phyloP scores from a whole-genome alignment of 2,113 vertebrate species.

The western clawed frog (Xenopus tropicalis) region UCB_Xtro_10.0 CM004448.2:99234001-99234500 shows the following conservation, averaged over 20 bases:
- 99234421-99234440: slow-evolving; percentile 11
- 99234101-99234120: background rate
- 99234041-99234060: no score
- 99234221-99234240: background rate
- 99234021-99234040: no score
- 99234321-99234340: slow-evolving; percentile 8
- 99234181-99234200: background rate
- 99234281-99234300: slow-evolving; percentile 42
- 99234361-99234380: slow-evolving; percentile 18
- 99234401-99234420: slow-evolving; percentile 9
- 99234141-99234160: background rate
- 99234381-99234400: slow-evolving; percentile 27
- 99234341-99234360: slow-evolving; percentile 26
- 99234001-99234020: no score
- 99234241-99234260: slow-evolving; percentile 28
- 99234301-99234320: slow-evolving; percentile 7
- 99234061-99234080: no score
- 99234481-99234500: background rate
- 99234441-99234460: background rate
- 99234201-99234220: background rate
- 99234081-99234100: no score
- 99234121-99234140: background rate
- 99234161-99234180: background rate
- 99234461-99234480: no score
- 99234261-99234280: slow-evolving; percentile 37